Evolutionary conservation across 2,888 invertebrate species (phyloP).

Genomic region (Diabrotica balteata): DNA sequence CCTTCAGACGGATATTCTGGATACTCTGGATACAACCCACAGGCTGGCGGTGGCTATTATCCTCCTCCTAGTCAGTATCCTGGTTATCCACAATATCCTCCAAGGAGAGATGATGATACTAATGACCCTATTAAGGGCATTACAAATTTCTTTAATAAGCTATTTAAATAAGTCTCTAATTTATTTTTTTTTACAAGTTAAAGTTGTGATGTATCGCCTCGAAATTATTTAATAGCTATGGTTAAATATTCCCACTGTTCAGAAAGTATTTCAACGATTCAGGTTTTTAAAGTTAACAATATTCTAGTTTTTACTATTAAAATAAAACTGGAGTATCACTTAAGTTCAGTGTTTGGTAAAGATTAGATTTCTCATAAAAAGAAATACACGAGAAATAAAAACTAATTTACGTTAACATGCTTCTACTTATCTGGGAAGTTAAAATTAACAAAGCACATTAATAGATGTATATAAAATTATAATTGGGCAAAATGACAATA

Average conservation of each 20-base stretch:
- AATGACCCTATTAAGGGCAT: slow-evolving; percentile 46
- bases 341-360: too few relatives aligned
- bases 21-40: slow-evolving; percentile 22
- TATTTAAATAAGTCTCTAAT: slow-evolving; percentile 28
- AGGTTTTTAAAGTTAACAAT: neutral
- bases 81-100: slow-evolving; percentile 42
- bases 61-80: slow-evolving; percentile 34
- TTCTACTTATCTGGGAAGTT: too few relatives aligned
- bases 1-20: slow-evolving; percentile 20
- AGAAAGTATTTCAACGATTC: neutral
- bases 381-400: too few relatives aligned
- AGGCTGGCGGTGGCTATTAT: slow-evolving; percentile 26
- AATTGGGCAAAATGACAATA: too few relatives aligned
- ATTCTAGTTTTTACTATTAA: too few relatives aligned
- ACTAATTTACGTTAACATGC: too few relatives aligned
- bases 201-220: slow-evolving; percentile 4
- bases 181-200: slow-evolving; percentile 4
- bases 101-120: slow-evolving; percentile 36
- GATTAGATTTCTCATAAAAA: too few relatives aligned
- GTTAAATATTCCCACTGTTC: neutral
- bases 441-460: too few relatives aligned
- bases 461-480: too few relatives aligned
- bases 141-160: slow-evolving; percentile 49
- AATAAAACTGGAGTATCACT: too few relatives aligned
- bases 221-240: neutral